Percentiles rank a stretch among this genome's conserved stretches.
These are phyloP conservation scores for Chionoecetes opilio DNA, from an alignment of 1,140 invertebrate genomes.

Conservation along the genomic window DNA sequence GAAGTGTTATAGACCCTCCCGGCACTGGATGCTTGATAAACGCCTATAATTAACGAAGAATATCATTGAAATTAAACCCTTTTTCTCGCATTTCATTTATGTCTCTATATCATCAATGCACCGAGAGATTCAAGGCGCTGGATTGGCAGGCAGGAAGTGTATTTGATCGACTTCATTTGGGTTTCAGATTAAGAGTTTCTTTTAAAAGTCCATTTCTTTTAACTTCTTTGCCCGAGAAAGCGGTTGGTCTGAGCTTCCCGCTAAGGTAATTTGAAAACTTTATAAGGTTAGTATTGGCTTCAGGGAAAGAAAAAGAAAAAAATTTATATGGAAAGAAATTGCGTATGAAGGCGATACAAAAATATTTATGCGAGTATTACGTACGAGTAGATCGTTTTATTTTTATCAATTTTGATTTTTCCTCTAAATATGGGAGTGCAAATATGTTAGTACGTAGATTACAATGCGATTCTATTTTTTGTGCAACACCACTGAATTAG, in stretches of 20 bases:
- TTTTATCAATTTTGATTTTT: background rate
- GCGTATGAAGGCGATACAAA: background rate
- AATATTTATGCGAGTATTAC: background rate
- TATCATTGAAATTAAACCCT: background rate
- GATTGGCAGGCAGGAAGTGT: background rate
- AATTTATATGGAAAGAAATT: too few relatives aligned
- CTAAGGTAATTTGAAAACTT: constrained; percentile 9
- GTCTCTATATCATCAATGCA: background rate
- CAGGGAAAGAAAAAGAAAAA: background rate
- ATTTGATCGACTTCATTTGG: constrained; percentile 17
- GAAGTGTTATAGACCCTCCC: background rate
- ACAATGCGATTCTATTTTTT: too few relatives aligned
- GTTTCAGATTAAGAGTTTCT: constrained; percentile 11
- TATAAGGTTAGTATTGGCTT: background rate
- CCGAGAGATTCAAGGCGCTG: background rate
- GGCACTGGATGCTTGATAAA: background rate
- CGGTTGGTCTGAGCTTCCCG: background rate
- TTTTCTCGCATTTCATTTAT: background rate
- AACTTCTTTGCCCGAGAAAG: background rate
- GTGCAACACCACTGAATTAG: too few relatives aligned
- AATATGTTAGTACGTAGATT: background rate
- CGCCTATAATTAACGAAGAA: background rate
- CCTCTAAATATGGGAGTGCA: background rate
- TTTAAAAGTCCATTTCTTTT: constrained; percentile 31
- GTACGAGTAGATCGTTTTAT: background rate